Evolutionary conservation across 1,140 invertebrate genomes (phyloP), one percentile per base, ranked within the genome.

Genomic region (Zaprionus kolodkinae): DNA sequence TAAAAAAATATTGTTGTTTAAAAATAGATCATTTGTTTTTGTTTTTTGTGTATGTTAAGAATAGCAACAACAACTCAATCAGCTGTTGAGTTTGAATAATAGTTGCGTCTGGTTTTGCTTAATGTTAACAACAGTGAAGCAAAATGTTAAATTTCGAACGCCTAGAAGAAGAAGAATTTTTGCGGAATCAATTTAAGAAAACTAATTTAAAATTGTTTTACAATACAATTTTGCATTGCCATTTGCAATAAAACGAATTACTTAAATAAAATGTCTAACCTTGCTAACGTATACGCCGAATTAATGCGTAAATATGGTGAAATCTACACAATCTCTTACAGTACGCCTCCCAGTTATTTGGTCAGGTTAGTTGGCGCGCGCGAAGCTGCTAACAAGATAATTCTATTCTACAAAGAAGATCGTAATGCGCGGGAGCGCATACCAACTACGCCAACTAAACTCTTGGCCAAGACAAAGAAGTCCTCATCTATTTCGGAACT

Each of bases 281-380:
- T 91, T 13, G 89, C 85, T 0, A 91, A 91, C 73, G 63, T 87
- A 35, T 91, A 91, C 35, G 91, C 91, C 6, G 71, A 76, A 33
- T 36, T 92, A 15, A 57, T 81, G 56, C 81, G 79, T 3, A 80
- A 74, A 45, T 89, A 86, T 72, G 84, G 84, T 5, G 82, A 92
- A 13, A 48, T 65, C 12, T 84, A 87, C 48, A 91, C 82, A 7
- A 84, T 92, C 1, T 79, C 81, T 6, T 92, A 91, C 21, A 72
- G 72, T 1, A 27, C 79, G 6, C 73, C 87, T 12, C 81, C 91
- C 3, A 79, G 74, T 11, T 92, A 92, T 45, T 68, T 92, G 27
- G 35, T 38, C 10, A 73, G 60, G 40, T 74, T 91, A 9, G 60
- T 68, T 10, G 91, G 91, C 15, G 36, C 70, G 3, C 45, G 60